Conservation (phyloP, 2,888 invertebrate genomes). For the Ophion ellenae region DNA sequence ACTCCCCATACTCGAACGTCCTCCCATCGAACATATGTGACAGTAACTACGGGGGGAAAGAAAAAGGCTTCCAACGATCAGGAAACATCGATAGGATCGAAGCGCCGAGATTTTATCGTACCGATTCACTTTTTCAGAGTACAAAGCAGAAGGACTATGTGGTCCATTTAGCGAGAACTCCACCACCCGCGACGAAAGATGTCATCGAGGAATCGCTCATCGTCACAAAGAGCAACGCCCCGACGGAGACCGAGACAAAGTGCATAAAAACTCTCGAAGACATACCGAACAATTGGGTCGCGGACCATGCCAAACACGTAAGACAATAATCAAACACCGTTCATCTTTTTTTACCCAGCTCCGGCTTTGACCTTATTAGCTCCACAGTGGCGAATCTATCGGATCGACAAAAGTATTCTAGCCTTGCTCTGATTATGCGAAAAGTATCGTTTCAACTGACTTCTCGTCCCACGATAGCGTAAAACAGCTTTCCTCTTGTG, state of each 20-base stretch:
- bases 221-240: constrained; percentile 81
- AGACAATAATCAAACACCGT: constrained; percentile 3
- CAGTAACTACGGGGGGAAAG: not conserved
- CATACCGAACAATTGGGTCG: constrained; percentile 89
- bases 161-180: constrained; percentile 92
- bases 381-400: too few species aligned
- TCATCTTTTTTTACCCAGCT: too few species aligned
- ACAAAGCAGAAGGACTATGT: constrained; percentile 89
- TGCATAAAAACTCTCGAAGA: constrained; percentile 85
- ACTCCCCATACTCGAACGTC: not conserved
- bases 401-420: too few species aligned
- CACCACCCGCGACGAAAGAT: constrained; percentile 85
- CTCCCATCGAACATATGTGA: constrained; percentile 29
- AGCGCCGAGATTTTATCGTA: not conserved
- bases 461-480: too few species aligned
- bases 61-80: not conserved
- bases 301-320: constrained; percentile 93
- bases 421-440: too few species aligned
- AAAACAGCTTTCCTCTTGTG: too few species aligned
- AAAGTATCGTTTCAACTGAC: too few species aligned
- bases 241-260: constrained; percentile 81
- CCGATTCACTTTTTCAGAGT: constrained; percentile 83
- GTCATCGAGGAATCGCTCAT: constrained; percentile 82
- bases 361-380: too few species aligned
- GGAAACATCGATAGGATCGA: not conserved